Evolutionary conservation across 2,888 invertebrate genomes (phyloP).

Genomic region (Thysanoteuthis rhombus): DNA sequence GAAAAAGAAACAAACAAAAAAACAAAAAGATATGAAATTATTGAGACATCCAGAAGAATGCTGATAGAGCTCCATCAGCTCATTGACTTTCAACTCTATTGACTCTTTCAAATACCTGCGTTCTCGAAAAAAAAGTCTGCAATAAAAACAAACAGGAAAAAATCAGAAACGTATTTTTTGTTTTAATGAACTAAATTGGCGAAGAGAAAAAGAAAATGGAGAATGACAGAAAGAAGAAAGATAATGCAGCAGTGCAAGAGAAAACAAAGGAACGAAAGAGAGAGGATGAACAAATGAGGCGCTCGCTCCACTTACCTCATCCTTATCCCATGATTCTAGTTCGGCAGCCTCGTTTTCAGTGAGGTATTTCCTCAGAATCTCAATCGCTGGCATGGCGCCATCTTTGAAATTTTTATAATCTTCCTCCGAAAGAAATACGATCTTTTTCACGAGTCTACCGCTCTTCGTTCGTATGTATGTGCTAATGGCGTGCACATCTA

Average conservation of each 20-base stretch:
- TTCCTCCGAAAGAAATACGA: conserved; percentile 63
- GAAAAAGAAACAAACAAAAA: too few species aligned
- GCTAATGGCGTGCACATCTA: conserved; percentile 56
- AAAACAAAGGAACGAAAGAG: neutral
- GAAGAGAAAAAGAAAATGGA: too few species aligned
- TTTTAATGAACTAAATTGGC: too few species aligned
- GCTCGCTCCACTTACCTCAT: conserved; percentile 46
- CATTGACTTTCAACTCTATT: too few species aligned
- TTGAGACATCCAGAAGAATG: too few species aligned
- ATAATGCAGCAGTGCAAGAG: neutral
- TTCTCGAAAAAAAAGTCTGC: too few species aligned
- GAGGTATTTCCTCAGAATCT: conserved; percentile 61
- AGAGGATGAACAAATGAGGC: neutral
- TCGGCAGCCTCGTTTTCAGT: conserved; percentile 59
- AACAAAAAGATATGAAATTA: too few species aligned
- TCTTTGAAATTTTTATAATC: conserved; percentile 64
- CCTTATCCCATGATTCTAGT: conserved; percentile 65
- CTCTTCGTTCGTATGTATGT: conserved; percentile 66
- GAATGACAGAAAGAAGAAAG: neutral
- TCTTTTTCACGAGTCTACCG: conserved; percentile 61
- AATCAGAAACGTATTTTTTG: too few species aligned
- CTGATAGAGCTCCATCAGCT: too few species aligned
- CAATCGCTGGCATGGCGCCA: conserved; percentile 53
- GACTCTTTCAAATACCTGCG: too few species aligned
- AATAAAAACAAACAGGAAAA: too few species aligned